Evolutionary conservation across 2,888 invertebrate species (phyloP).

Genomic region (Crematogaster levior): DNA sequence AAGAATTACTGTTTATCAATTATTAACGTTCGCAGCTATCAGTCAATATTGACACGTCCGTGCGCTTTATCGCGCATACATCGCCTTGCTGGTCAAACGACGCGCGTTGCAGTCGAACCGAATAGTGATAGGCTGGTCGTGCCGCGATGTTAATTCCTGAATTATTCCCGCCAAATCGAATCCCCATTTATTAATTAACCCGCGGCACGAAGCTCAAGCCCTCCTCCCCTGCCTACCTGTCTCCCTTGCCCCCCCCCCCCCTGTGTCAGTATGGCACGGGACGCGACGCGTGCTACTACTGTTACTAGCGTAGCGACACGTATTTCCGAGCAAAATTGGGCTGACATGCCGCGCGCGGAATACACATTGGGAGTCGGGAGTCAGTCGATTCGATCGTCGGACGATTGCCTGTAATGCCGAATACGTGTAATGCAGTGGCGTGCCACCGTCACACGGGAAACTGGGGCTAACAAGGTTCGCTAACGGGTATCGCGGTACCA

Average conservation of each 20-base stretch:
- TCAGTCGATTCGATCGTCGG: conserved; percentile 69
- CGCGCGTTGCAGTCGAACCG: conserved; percentile 36
- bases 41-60: conserved; percentile 39
- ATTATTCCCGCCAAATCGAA: conserved; percentile 71
- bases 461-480: conserved; percentile 49
- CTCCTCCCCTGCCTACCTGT: not conserved
- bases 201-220: conserved; percentile 57
- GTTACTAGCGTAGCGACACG: conserved; percentile 61
- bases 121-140: conserved; percentile 61
- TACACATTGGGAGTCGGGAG: conserved; percentile 72
- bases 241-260: not conserved
- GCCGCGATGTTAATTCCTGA: conserved; percentile 69
- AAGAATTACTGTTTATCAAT: conserved; percentile 24
- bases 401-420: conserved; percentile 70
- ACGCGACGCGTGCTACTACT: conserved; percentile 33
- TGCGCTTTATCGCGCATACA: conserved; percentile 19
- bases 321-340: conserved; percentile 71
- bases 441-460: conserved; percentile 64
- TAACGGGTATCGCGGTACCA: conserved; percentile 35
- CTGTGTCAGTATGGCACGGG: conserved; percentile 32
- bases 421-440: conserved; percentile 61
- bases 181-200: conserved; percentile 73
- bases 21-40: conserved; percentile 37
- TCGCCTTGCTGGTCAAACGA: conserved; percentile 47
- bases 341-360: conserved; percentile 67